A percentile compares a stretch with the other conserved stretches of the same genome.
Conservation (phyloP, 2,113 vertebrate species). For the Pterocles orientalis region DNA sequence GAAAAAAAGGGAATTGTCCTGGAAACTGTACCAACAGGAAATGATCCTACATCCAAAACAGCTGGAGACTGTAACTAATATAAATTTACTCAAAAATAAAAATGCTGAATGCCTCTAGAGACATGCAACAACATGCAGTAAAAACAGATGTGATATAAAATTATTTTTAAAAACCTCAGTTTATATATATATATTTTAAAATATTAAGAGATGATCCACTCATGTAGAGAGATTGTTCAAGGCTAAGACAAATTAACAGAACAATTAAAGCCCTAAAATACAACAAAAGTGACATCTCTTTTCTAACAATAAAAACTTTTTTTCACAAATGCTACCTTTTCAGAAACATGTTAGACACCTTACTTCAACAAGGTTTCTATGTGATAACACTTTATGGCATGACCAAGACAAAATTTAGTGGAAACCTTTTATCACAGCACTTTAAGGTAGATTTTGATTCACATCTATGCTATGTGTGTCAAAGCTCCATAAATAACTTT, state of each 20-base stretch:
- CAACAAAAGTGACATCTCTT: neutral
- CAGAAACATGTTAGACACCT: conserved; percentile 13
- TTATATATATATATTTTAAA: too few relatives aligned
- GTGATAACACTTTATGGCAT: conserved; percentile 19
- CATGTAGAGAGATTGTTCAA: conserved; percentile 18
- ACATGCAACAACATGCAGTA: conserved; percentile 75
- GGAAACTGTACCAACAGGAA: conserved; percentile 82
- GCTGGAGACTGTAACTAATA: conserved; percentile 84
- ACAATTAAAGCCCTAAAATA: conserved; percentile 7
- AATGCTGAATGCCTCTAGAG: conserved; percentile 79
- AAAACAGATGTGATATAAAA: conserved; percentile 76
- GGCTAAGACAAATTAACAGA: conserved; percentile 8
- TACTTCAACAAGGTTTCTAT: conserved; percentile 15
- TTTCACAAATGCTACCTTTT: neutral
- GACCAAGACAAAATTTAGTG: conserved; percentile 36
- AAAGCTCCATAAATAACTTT: neutral
- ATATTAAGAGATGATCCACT: conserved; percentile 46
- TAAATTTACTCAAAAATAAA: conserved; percentile 85
- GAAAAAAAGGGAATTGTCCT: conserved; percentile 71
- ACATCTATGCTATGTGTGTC: neutral
- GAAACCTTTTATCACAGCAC: conserved; percentile 15
- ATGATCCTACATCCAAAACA: conserved; percentile 84
- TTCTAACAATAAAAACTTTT: neutral
- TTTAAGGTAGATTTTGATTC: conserved; percentile 5
- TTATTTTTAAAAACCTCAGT: conserved; percentile 67